A percentile compares a stretch with the other conserved stretches of the same genome.
Conservation (phyloP, 2,797 vertebrate species). For the Spondyliosoma cantharus region DNA sequence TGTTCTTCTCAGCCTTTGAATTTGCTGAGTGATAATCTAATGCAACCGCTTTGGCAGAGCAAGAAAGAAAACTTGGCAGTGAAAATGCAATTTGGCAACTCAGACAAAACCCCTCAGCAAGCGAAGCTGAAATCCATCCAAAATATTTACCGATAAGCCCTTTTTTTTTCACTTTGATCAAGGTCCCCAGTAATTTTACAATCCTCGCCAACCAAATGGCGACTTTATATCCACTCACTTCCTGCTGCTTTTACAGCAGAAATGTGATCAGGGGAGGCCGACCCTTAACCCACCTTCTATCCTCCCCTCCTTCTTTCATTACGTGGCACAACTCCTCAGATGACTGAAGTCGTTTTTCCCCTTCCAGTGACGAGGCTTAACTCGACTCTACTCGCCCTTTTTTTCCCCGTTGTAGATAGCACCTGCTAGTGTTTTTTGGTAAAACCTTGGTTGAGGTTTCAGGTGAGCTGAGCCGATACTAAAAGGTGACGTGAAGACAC, state of each 20-base stretch:
- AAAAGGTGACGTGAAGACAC: too few relatives aligned
- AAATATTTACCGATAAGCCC: constrained; percentile 17
- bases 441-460: too few relatives aligned
- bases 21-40: constrained; percentile 45
- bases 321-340: constrained; percentile 17
- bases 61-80: constrained; percentile 43
- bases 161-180: constrained; percentile 22
- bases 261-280: constrained; percentile 20
- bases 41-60: constrained; percentile 52
- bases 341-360: not conserved
- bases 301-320: constrained; percentile 17
- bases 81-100: constrained; percentile 41
- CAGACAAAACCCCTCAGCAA: constrained; percentile 35
- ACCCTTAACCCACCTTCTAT: not conserved
- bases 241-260: constrained; percentile 33
- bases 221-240: constrained; percentile 27
- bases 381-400: too few relatives aligned
- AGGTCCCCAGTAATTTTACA: constrained; percentile 4
- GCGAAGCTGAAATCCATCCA: constrained; percentile 39
- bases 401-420: too few relatives aligned
- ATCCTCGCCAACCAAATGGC: constrained; percentile 37
- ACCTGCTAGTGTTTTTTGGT: too few relatives aligned
- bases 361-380: too few relatives aligned
- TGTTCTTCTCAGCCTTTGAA: constrained; percentile 36
- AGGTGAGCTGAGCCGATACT: too few relatives aligned